phyloP scores from a whole-genome alignment of 1,140 invertebrate species.

The Caenorhabditis elegans region WBcel235 BX284606.5:16865001-16865500 shows the following conservation, averaged over 20 bases:
- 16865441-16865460: too few relatives aligned
- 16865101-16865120: too few relatives aligned
- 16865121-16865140: too few relatives aligned
- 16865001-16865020: too few relatives aligned
- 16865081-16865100: too few relatives aligned
- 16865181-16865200: neutral
- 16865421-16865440: neutral
- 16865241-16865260: conserved; percentile 12
- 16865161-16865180: conserved; percentile 30
- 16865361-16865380: neutral
- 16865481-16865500: too few relatives aligned
- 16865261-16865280: neutral
- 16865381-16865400: too few relatives aligned
- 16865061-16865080: too few relatives aligned
- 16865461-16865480: too few relatives aligned
- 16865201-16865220: neutral
- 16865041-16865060: too few relatives aligned
- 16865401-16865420: neutral
- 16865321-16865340: neutral
- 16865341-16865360: neutral
- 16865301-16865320: neutral
- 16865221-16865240: neutral
- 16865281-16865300: neutral
- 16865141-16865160: too few relatives aligned
- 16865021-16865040: too few relatives aligned